phyloP scores from a whole-genome alignment of 1,140 invertebrate species.

The Bombus superbus region DNA sequence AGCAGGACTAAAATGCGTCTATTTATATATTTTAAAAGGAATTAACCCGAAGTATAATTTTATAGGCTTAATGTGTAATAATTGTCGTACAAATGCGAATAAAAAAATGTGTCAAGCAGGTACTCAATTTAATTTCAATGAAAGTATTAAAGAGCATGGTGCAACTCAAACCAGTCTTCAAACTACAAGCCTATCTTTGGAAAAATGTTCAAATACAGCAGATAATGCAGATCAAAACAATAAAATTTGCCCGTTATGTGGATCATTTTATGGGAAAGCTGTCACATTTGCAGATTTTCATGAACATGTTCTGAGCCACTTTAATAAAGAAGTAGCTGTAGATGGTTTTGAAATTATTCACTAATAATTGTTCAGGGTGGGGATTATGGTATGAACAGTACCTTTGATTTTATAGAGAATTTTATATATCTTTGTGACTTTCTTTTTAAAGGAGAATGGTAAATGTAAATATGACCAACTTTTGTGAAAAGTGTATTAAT shows the following conservation, averaged over 20 bases:
- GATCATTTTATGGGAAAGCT: slow-evolving; percentile 71
- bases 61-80: slow-evolving; percentile 71
- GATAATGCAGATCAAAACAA: slow-evolving; percentile 58
- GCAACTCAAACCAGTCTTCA: slow-evolving; percentile 76
- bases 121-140: slow-evolving; percentile 75
- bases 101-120: slow-evolving; percentile 76
- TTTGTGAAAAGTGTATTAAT: slow-evolving; percentile 5
- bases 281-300: slow-evolving; percentile 79
- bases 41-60: slow-evolving; percentile 37
- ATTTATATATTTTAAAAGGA: slow-evolving; percentile 1
- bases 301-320: slow-evolving; percentile 82
- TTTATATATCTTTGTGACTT: neutral
- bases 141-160: slow-evolving; percentile 73
- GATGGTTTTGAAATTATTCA: slow-evolving; percentile 68
- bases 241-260: slow-evolving; percentile 81
- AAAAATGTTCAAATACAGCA: slow-evolving; percentile 56
- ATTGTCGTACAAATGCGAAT: slow-evolving; percentile 71
- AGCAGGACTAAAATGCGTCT: neutral
- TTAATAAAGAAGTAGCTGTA: slow-evolving; percentile 72
- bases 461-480: slow-evolving; percentile 23
- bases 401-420: slow-evolving; percentile 9
- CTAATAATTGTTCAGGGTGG: slow-evolving; percentile 32
- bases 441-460: neutral
- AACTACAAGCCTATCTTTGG: slow-evolving; percentile 50
- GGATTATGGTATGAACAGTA: neutral